Evolutionary conservation across 2,113 vertebrate species (phyloP).

Genomic region (Myrmecophaga tridactyla): DNA sequence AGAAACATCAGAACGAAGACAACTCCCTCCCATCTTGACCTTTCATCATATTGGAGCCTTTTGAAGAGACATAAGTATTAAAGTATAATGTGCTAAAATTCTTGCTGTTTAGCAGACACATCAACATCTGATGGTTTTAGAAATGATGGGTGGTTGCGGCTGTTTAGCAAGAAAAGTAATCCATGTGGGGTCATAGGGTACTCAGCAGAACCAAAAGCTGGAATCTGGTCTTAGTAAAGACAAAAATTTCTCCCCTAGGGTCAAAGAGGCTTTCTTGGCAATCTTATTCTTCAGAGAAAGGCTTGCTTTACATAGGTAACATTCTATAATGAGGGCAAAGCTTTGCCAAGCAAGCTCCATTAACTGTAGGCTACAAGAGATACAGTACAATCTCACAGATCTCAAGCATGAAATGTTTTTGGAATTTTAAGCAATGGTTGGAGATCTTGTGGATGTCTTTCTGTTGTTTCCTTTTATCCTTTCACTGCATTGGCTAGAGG

Average conservation of each 20-base stretch:
- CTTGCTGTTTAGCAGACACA: neutral
- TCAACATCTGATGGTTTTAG: too few relatives aligned
- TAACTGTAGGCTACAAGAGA: neutral
- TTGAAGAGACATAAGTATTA: neutral
- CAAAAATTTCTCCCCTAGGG: neutral
- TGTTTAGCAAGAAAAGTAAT: neutral
- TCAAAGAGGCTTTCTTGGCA: neutral
- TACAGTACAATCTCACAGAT: neutral
- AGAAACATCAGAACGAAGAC: neutral
- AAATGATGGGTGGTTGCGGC: neutral
- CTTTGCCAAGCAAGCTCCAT: neutral
- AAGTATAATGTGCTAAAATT: neutral
- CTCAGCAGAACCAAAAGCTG: neutral
- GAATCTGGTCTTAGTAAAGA: neutral
- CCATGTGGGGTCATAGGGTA: neutral
- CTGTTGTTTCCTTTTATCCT: neutral
- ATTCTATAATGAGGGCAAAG: neutral
- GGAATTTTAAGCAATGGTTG: neutral
- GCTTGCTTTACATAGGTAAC: neutral
- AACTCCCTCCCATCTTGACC: neutral
- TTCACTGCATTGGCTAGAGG: neutral
- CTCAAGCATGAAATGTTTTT: neutral
- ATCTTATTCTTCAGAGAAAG: neutral
- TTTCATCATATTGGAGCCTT: neutral
- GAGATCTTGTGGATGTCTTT: neutral